Conservation (phyloP, 2,113 vertebrate genomes). For the Cochlearius cochlearius region DNA sequence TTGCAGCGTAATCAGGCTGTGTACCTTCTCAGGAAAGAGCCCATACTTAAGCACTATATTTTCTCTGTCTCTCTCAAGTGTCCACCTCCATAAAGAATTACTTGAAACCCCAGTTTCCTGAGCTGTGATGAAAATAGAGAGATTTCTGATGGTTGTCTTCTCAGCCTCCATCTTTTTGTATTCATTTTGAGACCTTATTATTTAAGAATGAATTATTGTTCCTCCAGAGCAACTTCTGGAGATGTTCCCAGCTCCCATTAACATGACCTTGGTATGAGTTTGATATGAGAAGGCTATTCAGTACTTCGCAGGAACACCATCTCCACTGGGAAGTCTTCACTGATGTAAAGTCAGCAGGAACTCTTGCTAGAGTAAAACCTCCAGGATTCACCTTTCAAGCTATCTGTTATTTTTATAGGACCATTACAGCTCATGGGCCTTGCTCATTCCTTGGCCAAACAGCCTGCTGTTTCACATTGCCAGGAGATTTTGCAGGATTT, state of each 20-base stretch:
- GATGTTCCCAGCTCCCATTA: background rate
- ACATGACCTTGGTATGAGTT: background rate
- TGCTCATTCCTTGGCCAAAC: background rate
- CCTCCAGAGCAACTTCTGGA: background rate
- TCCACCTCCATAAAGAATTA: background rate
- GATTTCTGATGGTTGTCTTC: background rate
- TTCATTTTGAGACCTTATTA: background rate
- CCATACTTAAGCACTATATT: background rate
- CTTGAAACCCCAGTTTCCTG: background rate
- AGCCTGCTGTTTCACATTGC: conserved; percentile 19
- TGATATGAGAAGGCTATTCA: background rate
- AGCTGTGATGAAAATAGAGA: background rate
- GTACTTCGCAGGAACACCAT: background rate
- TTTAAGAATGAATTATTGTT: background rate
- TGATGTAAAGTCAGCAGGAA: conserved; percentile 1
- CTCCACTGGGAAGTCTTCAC: background rate
- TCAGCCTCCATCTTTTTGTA: background rate
- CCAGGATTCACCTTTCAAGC: conserved; percentile 13
- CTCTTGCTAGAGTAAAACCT: background rate
- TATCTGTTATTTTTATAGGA: conserved; percentile 9
- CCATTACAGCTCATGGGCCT: background rate
- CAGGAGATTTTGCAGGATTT: conserved; percentile 65
- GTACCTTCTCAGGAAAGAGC: background rate
- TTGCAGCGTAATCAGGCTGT: background rate
- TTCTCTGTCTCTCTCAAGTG: background rate